Evolutionary conservation across 2,888 invertebrate species (phyloP).

Genomic region (Siphonodentalium dalli): DNA sequence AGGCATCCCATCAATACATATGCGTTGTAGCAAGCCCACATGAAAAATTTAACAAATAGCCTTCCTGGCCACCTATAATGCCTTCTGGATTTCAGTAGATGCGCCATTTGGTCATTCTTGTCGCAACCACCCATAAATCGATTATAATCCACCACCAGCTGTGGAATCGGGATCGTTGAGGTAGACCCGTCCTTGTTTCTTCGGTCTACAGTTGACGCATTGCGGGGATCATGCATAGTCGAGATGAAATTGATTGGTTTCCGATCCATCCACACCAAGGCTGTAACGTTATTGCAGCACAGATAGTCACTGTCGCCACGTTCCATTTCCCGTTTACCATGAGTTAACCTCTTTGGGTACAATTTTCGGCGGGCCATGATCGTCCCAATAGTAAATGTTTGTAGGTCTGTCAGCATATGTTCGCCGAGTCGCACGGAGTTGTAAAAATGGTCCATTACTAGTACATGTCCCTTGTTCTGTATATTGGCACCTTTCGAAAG

Average conservation of each 20-base stretch:
- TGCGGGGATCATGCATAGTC: not conserved
- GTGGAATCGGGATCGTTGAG: constrained; percentile 3
- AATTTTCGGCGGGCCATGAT: constrained; percentile 1
- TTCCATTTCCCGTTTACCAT: constrained; percentile 4
- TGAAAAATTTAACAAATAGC: constrained; percentile 21
- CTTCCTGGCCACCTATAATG: constrained; percentile 21
- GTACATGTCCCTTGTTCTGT: constrained; percentile 10
- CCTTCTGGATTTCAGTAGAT: constrained; percentile 9
- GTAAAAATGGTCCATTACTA: constrained; percentile 23
- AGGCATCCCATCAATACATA: not conserved
- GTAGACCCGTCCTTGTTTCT: not conserved
- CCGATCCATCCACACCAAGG: constrained; percentile 10
- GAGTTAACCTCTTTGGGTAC: constrained; percentile 6
- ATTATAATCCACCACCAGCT: constrained; percentile 10
- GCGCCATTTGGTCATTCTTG: constrained; percentile 24
- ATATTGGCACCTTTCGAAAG: constrained; percentile 1
- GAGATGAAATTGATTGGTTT: constrained; percentile 2
- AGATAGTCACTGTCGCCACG: not conserved
- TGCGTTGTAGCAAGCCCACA: constrained; percentile 1
- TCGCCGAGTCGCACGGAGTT: constrained; percentile 14
- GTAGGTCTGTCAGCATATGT: constrained; percentile 4
- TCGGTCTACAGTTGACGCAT: constrained; percentile 1
- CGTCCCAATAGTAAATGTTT: constrained; percentile 9
- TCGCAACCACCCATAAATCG: constrained; percentile 22
- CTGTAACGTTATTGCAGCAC: not conserved